phyloP scores from a whole-genome alignment of 2,888 invertebrate species.

The Ochropleura plecta region DNA sequence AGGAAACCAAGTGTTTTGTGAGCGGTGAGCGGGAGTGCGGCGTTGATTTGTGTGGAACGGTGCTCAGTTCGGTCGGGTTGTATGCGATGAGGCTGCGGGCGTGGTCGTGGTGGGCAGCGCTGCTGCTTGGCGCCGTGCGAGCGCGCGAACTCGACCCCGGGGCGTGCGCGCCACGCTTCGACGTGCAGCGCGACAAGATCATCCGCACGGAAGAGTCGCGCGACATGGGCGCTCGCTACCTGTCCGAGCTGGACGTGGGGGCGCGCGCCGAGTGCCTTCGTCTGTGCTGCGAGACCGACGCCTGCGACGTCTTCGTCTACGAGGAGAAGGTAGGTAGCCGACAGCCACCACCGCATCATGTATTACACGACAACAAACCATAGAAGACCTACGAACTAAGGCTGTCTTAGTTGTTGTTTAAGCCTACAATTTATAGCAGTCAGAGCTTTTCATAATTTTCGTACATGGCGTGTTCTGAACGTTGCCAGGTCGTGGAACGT shows the following conservation, averaged over 20 bases:
- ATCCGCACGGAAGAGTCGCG: conserved; percentile 97
- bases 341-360: background rate
- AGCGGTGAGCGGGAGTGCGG: conserved; percentile 18
- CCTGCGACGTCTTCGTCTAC: conserved; percentile 97
- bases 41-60: conserved; percentile 55
- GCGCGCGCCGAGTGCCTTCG: conserved; percentile 95
- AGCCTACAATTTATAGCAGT: background rate
- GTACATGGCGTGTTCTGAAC: background rate
- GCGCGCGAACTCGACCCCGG: conserved; percentile 91
- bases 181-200: conserved; percentile 96
- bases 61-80: conserved; percentile 51
- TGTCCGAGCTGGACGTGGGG: conserved; percentile 96
- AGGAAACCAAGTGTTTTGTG: conserved; percentile 22
- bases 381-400: background rate
- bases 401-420: background rate
- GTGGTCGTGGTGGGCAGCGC: conserved; percentile 73
- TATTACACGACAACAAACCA: background rate
- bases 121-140: conserved; percentile 73
- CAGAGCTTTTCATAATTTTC: background rate
- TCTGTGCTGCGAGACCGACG: conserved; percentile 96
- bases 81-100: conserved; percentile 65
- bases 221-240: conserved; percentile 96
- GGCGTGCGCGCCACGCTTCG: conserved; percentile 94
- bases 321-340: conserved; percentile 96
- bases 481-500: background rate